phyloP scores from a whole-genome alignment of 2,113 vertebrate genomes.

The Anguilla japonica region DNA sequence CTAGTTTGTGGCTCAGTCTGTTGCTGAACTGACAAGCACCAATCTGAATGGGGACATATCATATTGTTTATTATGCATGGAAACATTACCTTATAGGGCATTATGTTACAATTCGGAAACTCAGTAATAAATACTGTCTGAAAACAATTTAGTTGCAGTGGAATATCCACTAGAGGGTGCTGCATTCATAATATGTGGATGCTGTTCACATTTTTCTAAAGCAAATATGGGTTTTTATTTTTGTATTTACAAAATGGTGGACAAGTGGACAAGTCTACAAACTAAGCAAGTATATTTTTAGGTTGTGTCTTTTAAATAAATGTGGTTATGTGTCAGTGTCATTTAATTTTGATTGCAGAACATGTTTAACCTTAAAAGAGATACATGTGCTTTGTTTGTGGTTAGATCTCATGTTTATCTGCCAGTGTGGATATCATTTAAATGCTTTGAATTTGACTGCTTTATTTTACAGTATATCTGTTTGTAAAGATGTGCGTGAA shows the following conservation, averaged over 20 bases:
- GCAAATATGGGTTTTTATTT: background rate
- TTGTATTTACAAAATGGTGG: conserved; percentile 6
- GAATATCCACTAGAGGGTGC: conserved; percentile 21
- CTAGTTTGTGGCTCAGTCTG: background rate
- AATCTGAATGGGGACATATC: too few species aligned
- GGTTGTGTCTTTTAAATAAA: background rate
- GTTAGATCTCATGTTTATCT: background rate
- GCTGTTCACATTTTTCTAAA: background rate
- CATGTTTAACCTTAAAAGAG: background rate
- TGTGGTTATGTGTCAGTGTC: background rate
- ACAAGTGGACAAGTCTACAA: background rate
- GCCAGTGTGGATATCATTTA: background rate
- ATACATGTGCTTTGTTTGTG: background rate
- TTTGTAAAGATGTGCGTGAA: background rate
- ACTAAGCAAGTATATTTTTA: background rate
- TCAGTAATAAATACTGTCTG: background rate
- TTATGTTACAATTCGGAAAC: background rate
- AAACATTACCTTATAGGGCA: background rate
- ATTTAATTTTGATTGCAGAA: background rate
- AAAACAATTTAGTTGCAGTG: background rate
- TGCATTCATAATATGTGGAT: background rate
- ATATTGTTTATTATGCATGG: background rate
- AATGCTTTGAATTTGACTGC: background rate
- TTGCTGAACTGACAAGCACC: background rate
- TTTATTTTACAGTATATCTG: background rate